Conservation (phyloP, 2,797 vertebrate genomes). For the Otolemur crassicaudatus region DNA sequence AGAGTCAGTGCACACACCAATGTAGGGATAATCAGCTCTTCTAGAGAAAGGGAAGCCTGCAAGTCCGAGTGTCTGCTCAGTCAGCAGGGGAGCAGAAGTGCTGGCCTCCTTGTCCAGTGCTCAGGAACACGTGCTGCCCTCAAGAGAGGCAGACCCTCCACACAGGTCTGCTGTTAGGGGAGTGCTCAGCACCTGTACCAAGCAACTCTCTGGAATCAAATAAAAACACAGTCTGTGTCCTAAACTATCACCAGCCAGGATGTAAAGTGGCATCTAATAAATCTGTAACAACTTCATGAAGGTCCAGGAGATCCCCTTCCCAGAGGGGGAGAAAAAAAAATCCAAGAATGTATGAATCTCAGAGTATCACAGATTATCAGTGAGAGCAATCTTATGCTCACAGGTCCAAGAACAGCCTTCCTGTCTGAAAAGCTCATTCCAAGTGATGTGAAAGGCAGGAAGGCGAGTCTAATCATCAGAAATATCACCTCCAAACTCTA, state of each 20-base stretch:
- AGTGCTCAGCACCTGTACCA: background rate
- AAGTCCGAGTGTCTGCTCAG: background rate
- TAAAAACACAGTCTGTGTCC: background rate
- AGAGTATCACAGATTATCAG: background rate
- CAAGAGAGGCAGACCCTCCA: background rate
- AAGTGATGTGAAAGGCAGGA: background rate
- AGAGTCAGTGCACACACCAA: background rate
- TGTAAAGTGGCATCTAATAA: background rate
- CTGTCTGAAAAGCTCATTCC: background rate
- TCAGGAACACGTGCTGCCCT: accelerated
- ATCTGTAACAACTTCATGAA: background rate
- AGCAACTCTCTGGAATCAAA: background rate
- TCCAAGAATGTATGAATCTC: background rate
- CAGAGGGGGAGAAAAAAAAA: background rate
- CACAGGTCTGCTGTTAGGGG: background rate
- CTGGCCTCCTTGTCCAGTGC: background rate
- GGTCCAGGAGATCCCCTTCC: background rate
- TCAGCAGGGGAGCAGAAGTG: background rate
- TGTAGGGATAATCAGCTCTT: background rate
- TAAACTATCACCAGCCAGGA: background rate
- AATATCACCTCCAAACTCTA: slow-evolving; percentile 7
- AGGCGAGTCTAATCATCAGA: background rate
- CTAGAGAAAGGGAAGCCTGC: background rate
- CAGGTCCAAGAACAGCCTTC: background rate
- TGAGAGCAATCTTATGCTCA: background rate